Percentiles rank a stretch among this genome's conserved stretches.
Conservation (phyloP, 2,113 vertebrate species). For the Nyctereutes procyonoides region DNA sequence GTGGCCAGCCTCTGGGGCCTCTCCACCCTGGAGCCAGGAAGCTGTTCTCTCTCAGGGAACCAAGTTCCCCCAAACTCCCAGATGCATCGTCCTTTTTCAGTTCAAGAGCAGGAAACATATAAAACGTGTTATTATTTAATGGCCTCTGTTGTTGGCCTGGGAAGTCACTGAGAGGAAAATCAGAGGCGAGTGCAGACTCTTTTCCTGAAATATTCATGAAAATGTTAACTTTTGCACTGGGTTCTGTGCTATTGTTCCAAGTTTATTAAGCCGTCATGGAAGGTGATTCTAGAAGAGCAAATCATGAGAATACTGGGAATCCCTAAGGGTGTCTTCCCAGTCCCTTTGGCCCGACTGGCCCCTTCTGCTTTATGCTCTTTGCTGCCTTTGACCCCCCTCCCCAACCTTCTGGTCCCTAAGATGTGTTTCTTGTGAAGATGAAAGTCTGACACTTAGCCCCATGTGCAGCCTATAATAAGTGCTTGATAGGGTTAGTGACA, state of each 20-base stretch:
- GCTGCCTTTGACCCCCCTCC: background rate
- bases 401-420: background rate
- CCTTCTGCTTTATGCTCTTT: background rate
- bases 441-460: background rate
- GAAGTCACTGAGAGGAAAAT: slow-evolving; percentile 4
- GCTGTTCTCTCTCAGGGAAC: background rate
- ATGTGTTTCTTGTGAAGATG: background rate
- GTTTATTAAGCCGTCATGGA: background rate
- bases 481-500: background rate
- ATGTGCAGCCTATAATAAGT: background rate
- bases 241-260: background rate
- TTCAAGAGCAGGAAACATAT: background rate
- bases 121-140: background rate
- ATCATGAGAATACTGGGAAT: background rate
- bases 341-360: background rate
- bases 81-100: background rate
- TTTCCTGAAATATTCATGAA: background rate
- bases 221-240: background rate
- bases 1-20: background rate
- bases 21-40: background rate
- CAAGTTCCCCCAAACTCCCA: background rate
- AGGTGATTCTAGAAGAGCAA: background rate
- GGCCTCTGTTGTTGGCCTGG: background rate
- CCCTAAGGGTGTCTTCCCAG: background rate
- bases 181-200: background rate